Evolutionary conservation across 2,888 invertebrate species (phyloP).

Genomic region (Phengaris alcon): DNA sequence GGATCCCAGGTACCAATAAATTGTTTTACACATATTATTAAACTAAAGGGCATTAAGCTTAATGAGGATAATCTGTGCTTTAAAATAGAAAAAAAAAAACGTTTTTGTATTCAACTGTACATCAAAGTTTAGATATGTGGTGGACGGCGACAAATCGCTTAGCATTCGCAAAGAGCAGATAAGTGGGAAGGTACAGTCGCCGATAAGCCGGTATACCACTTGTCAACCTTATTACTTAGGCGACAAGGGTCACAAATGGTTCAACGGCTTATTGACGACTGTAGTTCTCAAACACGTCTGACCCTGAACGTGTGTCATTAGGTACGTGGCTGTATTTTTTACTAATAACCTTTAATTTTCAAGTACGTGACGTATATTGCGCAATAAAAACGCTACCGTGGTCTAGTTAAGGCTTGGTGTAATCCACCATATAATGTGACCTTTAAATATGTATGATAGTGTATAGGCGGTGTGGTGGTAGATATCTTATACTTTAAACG

Average conservation of each 20-base stretch:
- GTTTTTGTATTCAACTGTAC: slow-evolving; percentile 48
- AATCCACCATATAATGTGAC: too few relatives aligned
- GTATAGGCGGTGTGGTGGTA: too few relatives aligned
- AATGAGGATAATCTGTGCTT: too few relatives aligned
- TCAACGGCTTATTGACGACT: not conserved
- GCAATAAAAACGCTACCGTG: not conserved
- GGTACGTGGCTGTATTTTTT: slow-evolving; percentile 26
- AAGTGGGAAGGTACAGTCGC: slow-evolving; percentile 40
- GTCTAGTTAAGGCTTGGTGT: too few relatives aligned
- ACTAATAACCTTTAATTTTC: slow-evolving; percentile 28
- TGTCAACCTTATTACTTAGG: not conserved
- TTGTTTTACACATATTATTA: too few relatives aligned
- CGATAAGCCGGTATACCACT: too few relatives aligned
- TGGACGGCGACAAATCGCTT: slow-evolving; percentile 72
- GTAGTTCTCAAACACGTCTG: slow-evolving; percentile 59
- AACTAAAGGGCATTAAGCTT: too few relatives aligned
- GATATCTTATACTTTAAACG: too few relatives aligned
- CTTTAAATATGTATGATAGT: too few relatives aligned
- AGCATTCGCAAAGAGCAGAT: slow-evolving; percentile 63
- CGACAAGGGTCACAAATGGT: not conserved
- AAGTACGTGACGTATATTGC: slow-evolving; percentile 2
- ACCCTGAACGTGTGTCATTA: slow-evolving; percentile 47
- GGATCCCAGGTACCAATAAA: too few relatives aligned
- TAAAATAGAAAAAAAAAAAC: not conserved
- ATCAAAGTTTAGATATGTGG: slow-evolving; percentile 65